These are phyloP conservation scores for Karalla daura DNA, from an alignment of 2,797 vertebrate genomes.

Conservation along the genomic window DNA sequence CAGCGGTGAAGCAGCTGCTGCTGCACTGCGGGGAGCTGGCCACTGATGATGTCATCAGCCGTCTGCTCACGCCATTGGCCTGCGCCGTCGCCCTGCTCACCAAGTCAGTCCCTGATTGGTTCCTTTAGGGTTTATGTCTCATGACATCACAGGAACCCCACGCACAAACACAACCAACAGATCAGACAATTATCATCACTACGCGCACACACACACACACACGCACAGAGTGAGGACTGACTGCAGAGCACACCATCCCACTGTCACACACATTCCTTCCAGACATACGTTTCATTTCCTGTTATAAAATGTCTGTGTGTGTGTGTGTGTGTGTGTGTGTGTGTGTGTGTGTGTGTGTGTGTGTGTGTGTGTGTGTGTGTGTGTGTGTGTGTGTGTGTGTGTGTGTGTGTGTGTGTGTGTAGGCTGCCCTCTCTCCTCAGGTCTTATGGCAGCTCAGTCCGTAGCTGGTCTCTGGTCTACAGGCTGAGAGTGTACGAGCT, in stretches of 20 bases:
- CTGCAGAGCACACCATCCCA: too few relatives aligned
- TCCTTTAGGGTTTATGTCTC: too few relatives aligned
- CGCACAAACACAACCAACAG: too few relatives aligned
- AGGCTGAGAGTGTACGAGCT: constrained; percentile 92
- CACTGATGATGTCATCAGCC: constrained; percentile 87
- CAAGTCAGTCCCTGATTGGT: constrained; percentile 89
- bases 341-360: constrained; percentile 14
- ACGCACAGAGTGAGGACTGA: too few relatives aligned
- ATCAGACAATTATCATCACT: too few relatives aligned
- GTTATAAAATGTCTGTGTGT: too few relatives aligned
- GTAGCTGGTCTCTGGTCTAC: constrained; percentile 83
- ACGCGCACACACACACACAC: too few relatives aligned
- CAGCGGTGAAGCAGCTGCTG: constrained; percentile 89
- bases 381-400: background rate
- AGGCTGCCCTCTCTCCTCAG: constrained; percentile 87
- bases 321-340: too few relatives aligned
- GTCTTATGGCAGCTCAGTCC: constrained; percentile 86
- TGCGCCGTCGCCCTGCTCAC: constrained; percentile 89
- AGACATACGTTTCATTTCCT: too few relatives aligned
- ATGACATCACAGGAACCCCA: too few relatives aligned
- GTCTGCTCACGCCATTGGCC: constrained; percentile 87
- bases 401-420: constrained; percentile 48
- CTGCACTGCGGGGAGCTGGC: constrained; percentile 89
- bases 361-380: constrained; percentile 12
- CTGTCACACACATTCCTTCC: too few relatives aligned